Evolutionary conservation across 2,113 vertebrate genomes (phyloP).

Genomic region (Tachysurus fulvidraco): DNA sequence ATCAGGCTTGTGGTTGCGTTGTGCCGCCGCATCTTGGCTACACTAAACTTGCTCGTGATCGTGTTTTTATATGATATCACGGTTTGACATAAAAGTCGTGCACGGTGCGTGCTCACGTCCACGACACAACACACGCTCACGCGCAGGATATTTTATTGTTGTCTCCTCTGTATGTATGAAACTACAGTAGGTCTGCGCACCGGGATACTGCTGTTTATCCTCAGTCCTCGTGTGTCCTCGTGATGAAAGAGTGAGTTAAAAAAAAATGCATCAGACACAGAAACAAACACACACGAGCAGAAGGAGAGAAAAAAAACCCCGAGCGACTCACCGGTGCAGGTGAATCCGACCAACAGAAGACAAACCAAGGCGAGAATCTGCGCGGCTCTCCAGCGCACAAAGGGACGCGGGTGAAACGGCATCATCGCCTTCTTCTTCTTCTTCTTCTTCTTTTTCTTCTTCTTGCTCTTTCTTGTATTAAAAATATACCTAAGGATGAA

Average conservation of each 20-base stretch:
- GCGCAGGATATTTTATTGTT: background rate
- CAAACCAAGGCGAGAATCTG: conserved; percentile 63
- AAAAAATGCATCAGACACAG: background rate
- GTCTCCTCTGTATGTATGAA: background rate
- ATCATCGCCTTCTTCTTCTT: conserved; percentile 57
- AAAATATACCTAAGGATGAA: conserved; percentile 4
- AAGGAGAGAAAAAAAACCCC: background rate
- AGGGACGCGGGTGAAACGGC: conserved; percentile 70
- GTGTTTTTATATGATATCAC: background rate
- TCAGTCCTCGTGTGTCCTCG: background rate
- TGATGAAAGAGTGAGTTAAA: background rate
- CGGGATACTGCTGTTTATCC: conserved; percentile 4
- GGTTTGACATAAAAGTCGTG: background rate
- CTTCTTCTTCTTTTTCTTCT: background rate
- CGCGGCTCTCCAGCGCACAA: conserved; percentile 71
- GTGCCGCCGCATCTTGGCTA: background rate
- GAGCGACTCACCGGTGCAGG: conserved; percentile 73
- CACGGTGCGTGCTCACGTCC: background rate
- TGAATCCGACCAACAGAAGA: conserved; percentile 66
- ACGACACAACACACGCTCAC: background rate
- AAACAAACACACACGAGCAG: background rate
- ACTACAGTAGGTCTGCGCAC: background rate
- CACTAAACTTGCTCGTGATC: conserved; percentile 5
- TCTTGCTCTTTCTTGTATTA: background rate
- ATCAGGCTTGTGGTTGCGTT: background rate